Conservation (phyloP, 2,113 vertebrate species). For the Pteronura brasiliensis region DNA sequence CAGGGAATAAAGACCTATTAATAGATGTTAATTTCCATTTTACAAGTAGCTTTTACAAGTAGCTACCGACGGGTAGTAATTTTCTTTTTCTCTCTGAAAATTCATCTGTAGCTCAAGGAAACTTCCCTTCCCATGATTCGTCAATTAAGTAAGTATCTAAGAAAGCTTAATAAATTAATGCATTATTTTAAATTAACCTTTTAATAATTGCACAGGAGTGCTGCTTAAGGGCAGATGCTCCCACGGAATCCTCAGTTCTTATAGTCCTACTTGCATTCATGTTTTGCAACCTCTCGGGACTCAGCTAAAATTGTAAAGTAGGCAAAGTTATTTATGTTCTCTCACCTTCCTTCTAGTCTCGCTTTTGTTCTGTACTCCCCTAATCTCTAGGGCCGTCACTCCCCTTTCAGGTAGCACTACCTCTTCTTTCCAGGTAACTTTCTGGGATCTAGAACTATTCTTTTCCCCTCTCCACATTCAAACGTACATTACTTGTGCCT, state of each 20-base stretch:
- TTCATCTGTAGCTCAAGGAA: neutral
- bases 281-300: neutral
- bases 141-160: slow-evolving; percentile 32
- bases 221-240: neutral
- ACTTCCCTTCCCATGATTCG: neutral
- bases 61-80: slow-evolving; percentile 5
- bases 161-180: neutral
- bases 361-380: neutral
- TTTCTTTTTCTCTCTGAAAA: slow-evolving; percentile 44
- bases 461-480: neutral
- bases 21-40: neutral
- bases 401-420: neutral
- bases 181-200: neutral
- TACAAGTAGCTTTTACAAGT: slow-evolving; percentile 8
- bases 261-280: neutral
- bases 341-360: neutral
- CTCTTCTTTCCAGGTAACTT: neutral
- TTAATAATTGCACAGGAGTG: neutral
- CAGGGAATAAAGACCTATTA: slow-evolving; percentile 11
- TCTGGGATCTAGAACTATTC: neutral
- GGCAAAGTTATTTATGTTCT: neutral
- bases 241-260: neutral
- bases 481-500: neutral
- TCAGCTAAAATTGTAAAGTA: neutral
- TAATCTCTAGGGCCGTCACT: neutral